Evolutionary conservation across 2,113 vertebrate species (phyloP), one percentile per base, ranked within the genome.

Genomic region (Syngnathus scovelli): DNA sequence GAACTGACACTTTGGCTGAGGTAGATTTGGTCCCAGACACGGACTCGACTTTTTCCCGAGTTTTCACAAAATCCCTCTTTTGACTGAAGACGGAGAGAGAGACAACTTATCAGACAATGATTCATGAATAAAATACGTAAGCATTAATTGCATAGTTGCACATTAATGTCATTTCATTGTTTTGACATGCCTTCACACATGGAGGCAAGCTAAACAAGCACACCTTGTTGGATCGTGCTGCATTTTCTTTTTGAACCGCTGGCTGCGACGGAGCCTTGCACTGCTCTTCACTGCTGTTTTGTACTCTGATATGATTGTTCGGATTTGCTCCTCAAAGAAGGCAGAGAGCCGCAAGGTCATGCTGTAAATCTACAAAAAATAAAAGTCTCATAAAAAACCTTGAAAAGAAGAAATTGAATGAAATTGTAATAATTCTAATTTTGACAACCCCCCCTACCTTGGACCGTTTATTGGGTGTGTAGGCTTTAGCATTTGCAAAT

Each of bases 401-500:
- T 3, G 36, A 58, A 58, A 36, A 13, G 27, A 58, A 58, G 36
- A 58, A 36, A 3, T 58, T 33, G 10, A 36, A 36, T 5, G 27
- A 33, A 33, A 33, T 33, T 33, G 27, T 33, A 33, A 33, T 33
- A 33, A 43, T 21, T 44, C 3, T 12, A 21, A 63, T 19, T 49
- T 12, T 33, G 18, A 11, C 7, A 61, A 49, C 54, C 0, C 7
- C 1, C 38, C 36, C 61, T 90, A 96, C 97, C 96, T 98, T 96
- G 64, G 96, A 99, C 61, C 93, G 94, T 83, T 98, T 98, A 87
- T 95, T 98, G 71, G 96, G 96, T 21, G 96, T 98, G 80, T 98
- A 98, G 38, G 93, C 93, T 92, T 94, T 99, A 68, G 96, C 96
- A 71, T 98, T 99, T 62, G 92, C 93, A 83, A 99, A 98, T 90